A percentile compares a stretch with the other conserved stretches of the same genome.
Evolutionary conservation across 1,140 invertebrate species (phyloP).

Genomic region (Samia ricini): DNA sequence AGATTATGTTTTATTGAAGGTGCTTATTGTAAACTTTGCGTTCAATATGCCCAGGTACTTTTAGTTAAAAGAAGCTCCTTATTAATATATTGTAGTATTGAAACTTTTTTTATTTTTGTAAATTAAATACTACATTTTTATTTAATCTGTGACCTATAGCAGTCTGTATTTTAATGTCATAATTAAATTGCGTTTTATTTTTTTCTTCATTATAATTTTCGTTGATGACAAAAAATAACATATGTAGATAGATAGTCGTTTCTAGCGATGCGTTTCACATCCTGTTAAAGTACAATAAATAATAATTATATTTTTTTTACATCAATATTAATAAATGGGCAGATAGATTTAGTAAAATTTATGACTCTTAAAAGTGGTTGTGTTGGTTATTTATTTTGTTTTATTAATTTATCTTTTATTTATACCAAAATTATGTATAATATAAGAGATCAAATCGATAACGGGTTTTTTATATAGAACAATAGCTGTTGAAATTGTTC

Average conservation of each 20-base stretch:
- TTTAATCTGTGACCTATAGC: too few relatives aligned
- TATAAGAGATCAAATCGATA: constrained; percentile 45
- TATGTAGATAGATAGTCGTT: neutral
- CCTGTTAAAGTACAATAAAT: neutral
- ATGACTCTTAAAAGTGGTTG: constrained; percentile 46
- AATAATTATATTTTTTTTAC: neutral
- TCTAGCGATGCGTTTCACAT: neutral
- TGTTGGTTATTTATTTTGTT: constrained; percentile 74
- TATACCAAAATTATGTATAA: constrained; percentile 62
- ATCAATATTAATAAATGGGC: neutral
- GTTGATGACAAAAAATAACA: neutral
- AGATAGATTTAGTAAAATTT: neutral
- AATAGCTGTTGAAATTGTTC: constrained; percentile 48
- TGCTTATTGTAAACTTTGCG: neutral
- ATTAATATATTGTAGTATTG: neutral
- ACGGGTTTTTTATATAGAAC: constrained; percentile 56
- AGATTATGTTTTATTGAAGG: constrained; percentile 1
- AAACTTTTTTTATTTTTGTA: neutral
- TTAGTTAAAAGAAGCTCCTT: neutral
- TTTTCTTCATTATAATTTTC: neutral
- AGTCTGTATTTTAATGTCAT: too few relatives aligned
- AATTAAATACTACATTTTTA: too few relatives aligned
- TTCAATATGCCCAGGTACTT: too few relatives aligned
- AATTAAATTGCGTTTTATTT: too few relatives aligned
- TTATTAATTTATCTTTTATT: constrained; percentile 71